A percentile compares a stretch with the other conserved stretches of the same genome.
These are phyloP conservation scores for Trichogramma evanescens DNA, from an alignment of 2,888 invertebrate species.

Conservation along the genomic window DNA sequence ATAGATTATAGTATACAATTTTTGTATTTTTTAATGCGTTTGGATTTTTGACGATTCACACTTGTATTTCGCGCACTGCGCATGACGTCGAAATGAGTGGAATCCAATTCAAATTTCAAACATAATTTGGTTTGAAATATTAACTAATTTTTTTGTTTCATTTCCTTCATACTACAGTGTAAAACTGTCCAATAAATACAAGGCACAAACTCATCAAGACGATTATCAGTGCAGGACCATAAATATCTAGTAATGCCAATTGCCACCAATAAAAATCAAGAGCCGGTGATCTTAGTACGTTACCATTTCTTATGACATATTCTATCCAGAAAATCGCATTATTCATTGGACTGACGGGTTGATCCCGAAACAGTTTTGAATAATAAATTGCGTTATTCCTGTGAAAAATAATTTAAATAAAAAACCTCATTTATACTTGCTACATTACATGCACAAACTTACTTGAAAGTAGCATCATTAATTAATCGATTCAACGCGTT, in stretches of 20 bases:
- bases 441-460: slow-evolving; percentile 1
- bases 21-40: too few relatives aligned
- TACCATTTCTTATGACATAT: slow-evolving; percentile 27
- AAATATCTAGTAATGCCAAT: slow-evolving; percentile 26
- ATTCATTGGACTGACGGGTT: slow-evolving; percentile 28
- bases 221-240: slow-evolving; percentile 12
- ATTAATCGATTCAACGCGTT: slow-evolving; percentile 31
- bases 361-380: slow-evolving; percentile 22
- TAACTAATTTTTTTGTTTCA: too few relatives aligned
- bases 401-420: neutral
- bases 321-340: slow-evolving; percentile 31
- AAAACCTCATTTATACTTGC: neutral
- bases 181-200: neutral
- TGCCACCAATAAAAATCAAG: slow-evolving; percentile 30
- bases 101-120: neutral
- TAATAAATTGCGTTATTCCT: slow-evolving; percentile 10
- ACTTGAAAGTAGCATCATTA: slow-evolving; percentile 35
- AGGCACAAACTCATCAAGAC: neutral
- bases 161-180: too few relatives aligned
- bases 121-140: too few relatives aligned
- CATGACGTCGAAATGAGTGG: slow-evolving; percentile 17
- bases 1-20: too few relatives aligned
- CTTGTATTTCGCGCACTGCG: slow-evolving; percentile 8
- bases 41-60: slow-evolving; percentile 7
- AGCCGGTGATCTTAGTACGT: slow-evolving; percentile 25